phyloP scores from a whole-genome alignment of 2,888 invertebrate species.

The Andrena bicolor region DNA sequence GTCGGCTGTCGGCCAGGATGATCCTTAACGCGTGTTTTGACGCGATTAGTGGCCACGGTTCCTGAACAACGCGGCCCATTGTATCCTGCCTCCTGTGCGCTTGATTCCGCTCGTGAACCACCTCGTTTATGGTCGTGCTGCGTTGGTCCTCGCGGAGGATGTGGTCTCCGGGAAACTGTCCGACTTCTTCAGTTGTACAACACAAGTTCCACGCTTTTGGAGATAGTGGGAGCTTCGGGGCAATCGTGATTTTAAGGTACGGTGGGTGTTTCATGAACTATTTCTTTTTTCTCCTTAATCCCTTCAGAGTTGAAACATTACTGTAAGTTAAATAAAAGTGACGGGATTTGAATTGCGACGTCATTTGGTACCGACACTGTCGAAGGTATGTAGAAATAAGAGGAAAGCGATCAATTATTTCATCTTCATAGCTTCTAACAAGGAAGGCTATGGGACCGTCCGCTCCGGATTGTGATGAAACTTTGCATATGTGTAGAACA shows the following conservation, averaged over 20 bases:
- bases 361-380: no score
- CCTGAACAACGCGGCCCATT: constrained; percentile 71
- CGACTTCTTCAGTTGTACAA: background rate
- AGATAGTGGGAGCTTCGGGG: background rate
- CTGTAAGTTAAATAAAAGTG: no score
- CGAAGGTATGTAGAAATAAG: no score
- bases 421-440: no score
- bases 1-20: constrained; percentile 67
- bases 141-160: constrained; percentile 53
- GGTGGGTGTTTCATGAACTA: background rate
- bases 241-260: constrained; percentile 1
- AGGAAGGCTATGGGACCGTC: no score
- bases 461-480: no score
- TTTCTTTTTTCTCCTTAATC: no score
- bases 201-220: background rate
- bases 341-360: no score
- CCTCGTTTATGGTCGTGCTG: constrained; percentile 29
- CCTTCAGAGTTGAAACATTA: no score
- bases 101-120: constrained; percentile 73
- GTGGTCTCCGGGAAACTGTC: background rate
- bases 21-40: constrained; percentile 78
- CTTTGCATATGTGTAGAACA: no score
- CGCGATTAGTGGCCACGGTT: constrained; percentile 74
- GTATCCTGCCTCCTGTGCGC: constrained; percentile 59
- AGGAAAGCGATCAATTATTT: no score